Conservation (phyloP, 2,113 vertebrate genomes). For the Sorex fumeus region DNA sequence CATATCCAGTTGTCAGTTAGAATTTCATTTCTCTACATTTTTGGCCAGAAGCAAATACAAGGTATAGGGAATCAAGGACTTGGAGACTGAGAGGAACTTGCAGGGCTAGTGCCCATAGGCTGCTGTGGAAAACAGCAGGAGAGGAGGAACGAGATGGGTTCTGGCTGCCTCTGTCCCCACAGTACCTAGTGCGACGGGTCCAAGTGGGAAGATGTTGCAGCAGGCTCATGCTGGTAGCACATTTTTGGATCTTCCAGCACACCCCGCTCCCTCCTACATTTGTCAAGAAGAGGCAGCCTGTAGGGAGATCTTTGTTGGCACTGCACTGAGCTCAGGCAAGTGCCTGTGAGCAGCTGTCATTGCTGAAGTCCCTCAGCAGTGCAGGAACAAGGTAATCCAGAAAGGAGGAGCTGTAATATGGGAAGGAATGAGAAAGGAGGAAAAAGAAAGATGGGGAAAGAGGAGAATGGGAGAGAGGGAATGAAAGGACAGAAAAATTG, state of each 20-base stretch:
- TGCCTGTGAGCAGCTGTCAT: not conserved
- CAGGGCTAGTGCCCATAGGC: not conserved
- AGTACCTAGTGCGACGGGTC: not conserved
- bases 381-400: not conserved
- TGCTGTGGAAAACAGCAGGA: not conserved
- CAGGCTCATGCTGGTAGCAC: not conserved
- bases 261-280: not conserved
- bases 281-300: not conserved
- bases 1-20: slow-evolving; percentile 37
- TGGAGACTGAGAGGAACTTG: not conserved
- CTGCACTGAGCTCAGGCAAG: not conserved
- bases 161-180: not conserved
- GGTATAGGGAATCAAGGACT: not conserved
- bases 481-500: too few relatives aligned
- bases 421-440: too few relatives aligned
- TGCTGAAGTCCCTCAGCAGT: not conserved
- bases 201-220: not conserved
- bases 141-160: not conserved
- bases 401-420: not conserved
- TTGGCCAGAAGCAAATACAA: not conserved
- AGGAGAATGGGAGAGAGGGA: not conserved
- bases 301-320: not conserved
- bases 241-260: not conserved
- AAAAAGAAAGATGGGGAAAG: not conserved
- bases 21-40: not conserved